Evolutionary conservation across 1,140 invertebrate species (phyloP), one percentile per base, ranked within the genome.

Genomic region (Leptestheria dahalacensis): DNA sequence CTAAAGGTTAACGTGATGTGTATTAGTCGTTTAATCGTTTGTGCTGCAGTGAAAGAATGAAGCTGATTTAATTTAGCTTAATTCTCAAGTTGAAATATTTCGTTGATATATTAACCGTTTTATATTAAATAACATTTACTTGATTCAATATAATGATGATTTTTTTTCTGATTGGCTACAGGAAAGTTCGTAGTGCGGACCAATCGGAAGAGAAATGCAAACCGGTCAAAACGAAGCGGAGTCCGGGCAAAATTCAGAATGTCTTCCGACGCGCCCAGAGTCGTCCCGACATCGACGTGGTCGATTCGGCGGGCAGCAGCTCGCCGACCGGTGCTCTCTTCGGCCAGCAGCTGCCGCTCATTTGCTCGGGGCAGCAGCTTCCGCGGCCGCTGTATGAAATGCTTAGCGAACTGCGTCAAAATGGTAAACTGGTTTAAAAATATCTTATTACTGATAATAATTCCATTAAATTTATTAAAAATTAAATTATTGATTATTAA

Each of bases 311-410:
- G 33, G 6, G 68, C 51, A 61, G 63, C 50, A 63, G 57, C 49
- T 62, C 53, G 28, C 68, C 76, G 4, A 61, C 77, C 24, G 77
- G 66, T 68, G 70, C 72, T 56, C 71, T 84, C 25, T 91, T 89
- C 70, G 86, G 86, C 2, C 79, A 85, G 4, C 79, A 83, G 21
- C 68, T 91, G 4, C 75, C 78, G 1, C 75, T 82, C 59, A 72
- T 90, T 23, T 86, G 83, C 63, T 78, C 79, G 51, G 83, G 84
- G 49, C 73, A 73, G n/a, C 61, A 66, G 12, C 72, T 86, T 21
- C 86, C 86, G 1, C 83, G 84, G 63, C 80, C 83, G 1, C 74
- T 89, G 18, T 75, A 84, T 63, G 74, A 55, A 26, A 55, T 55
- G 53, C 26, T 55, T 20, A 26, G 26, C 10, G 53, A 55, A 41